phyloP scores from a whole-genome alignment of 2,113 vertebrate genomes.

The Todiramphus chloris region DNA sequence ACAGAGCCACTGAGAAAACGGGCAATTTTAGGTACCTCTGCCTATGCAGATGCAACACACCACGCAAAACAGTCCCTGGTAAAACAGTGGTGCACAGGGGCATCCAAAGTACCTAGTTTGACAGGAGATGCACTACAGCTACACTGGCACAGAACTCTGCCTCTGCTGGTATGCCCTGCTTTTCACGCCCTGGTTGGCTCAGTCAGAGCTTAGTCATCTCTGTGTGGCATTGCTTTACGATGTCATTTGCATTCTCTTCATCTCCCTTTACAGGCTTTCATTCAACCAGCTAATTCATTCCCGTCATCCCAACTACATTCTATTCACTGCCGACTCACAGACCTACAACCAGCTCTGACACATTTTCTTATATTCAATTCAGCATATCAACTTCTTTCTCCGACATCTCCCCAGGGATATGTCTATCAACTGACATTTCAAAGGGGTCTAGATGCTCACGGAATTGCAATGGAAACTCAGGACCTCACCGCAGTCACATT shows the following conservation, averaged over 20 bases:
- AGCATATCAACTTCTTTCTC: not conserved
- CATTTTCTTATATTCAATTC: not conserved
- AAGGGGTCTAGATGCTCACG: not conserved
- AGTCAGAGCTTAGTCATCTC: not conserved
- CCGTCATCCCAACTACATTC: not conserved
- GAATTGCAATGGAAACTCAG: not conserved
- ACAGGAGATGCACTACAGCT: not conserved
- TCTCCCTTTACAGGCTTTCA: not conserved
- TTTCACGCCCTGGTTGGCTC: not conserved
- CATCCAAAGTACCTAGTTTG: not conserved
- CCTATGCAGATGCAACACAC: not conserved
- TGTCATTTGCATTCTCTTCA: not conserved
- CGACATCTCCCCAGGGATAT: not conserved
- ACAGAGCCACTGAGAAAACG: not conserved
- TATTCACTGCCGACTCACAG: not conserved
- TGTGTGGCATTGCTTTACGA: rapidly evolving
- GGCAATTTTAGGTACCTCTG: not conserved
- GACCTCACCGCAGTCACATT: not conserved
- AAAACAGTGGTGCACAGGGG: not conserved
- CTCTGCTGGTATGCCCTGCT: not conserved
- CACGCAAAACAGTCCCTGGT: not conserved
- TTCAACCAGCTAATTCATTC: not conserved
- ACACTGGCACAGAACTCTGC: not conserved
- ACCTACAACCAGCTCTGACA: not conserved
- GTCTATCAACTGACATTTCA: not conserved